Conservation (phyloP, 1,140 invertebrate species). For the Anoplolepis gracilipes region DNA sequence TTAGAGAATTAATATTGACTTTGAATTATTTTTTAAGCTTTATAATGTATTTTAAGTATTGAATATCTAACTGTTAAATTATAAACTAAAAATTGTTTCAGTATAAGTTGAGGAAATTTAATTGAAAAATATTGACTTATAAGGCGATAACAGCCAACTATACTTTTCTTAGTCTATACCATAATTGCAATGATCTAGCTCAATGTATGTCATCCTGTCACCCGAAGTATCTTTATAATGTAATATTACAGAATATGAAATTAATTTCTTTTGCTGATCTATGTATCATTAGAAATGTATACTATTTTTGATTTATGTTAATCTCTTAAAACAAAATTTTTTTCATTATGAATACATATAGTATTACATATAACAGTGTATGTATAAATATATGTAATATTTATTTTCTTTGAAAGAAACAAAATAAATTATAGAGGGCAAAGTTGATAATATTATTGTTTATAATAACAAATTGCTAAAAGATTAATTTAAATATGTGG, state of each 20-base stretch:
- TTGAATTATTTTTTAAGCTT: no score
- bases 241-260: not conserved
- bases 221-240: not conserved
- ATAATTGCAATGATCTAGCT: not conserved
- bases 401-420: no score
- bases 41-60: no score
- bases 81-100: no score
- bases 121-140: no score
- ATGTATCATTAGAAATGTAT: not conserved
- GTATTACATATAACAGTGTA: no score
- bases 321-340: not conserved
- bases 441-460: conserved; percentile 10
- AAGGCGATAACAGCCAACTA: not conserved
- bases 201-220: not conserved
- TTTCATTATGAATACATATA: no score
- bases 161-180: not conserved
- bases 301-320: not conserved
- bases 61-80: no score
- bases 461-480: not conserved
- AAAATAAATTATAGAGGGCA: not conserved
- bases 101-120: no score
- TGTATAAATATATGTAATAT: no score
- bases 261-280: not conserved
- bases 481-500: not conserved
- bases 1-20: no score